These are phyloP conservation scores for Tinamus guttatus DNA, from an alignment of 2,113 vertebrate genomes.

Conservation along the genomic window DNA sequence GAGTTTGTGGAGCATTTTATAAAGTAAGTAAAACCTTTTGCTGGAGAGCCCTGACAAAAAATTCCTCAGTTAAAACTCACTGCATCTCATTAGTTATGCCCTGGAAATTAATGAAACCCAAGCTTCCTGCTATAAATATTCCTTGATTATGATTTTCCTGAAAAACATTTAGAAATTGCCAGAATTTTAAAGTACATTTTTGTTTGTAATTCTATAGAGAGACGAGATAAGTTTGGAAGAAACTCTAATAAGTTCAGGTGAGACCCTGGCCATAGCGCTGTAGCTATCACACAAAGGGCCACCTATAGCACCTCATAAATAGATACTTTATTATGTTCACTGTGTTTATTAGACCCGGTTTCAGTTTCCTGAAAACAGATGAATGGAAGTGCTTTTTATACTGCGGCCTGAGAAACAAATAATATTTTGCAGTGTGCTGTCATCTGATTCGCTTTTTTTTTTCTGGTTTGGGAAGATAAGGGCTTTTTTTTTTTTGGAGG, in stretches of 20 bases:
- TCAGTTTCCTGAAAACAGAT: constrained; percentile 18
- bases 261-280: constrained; percentile 31
- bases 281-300: constrained; percentile 65
- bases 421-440: constrained; percentile 7
- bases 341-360: constrained; percentile 48
- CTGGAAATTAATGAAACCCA: constrained; percentile 26
- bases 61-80: background rate
- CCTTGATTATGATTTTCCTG: constrained; percentile 10
- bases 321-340: constrained; percentile 63
- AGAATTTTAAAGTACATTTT: constrained; percentile 14
- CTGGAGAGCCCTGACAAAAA: constrained; percentile 22
- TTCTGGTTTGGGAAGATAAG: background rate
- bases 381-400: background rate
- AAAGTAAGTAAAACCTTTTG: constrained; percentile 52
- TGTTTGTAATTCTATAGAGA: background rate
- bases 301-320: constrained; percentile 67
- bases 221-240: constrained; percentile 27
- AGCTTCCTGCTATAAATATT: background rate
- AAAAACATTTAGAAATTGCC: background rate
- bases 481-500: background rate
- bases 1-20: constrained; percentile 5
- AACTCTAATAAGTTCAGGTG: background rate
- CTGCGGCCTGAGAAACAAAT: background rate
- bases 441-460: background rate
- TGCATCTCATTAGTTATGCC: background rate